Base-by-base conservation (phyloP, 2,113 vertebrate species). In the Capreolus pygargus region DNA sequence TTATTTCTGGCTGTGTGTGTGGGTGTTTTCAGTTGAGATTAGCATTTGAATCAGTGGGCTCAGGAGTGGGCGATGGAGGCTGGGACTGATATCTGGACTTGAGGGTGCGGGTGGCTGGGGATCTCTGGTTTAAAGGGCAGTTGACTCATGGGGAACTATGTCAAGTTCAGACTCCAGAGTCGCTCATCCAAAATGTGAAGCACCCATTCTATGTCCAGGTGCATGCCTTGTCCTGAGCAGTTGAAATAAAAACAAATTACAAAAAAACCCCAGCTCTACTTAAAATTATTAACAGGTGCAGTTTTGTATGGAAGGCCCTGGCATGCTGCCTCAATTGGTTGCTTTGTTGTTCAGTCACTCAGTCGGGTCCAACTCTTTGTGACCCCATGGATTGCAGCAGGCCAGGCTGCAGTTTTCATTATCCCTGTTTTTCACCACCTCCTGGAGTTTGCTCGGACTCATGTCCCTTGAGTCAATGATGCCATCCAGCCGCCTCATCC, bases 301-400 rank as follows among this genome's bases (percentile, higher is more conserved):
- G 1, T 36, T 54, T 64, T 89, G 74, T 36, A 2, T 7, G 50
- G 27, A 67, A 28, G 36, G 30, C 76, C 55, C 57, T 93, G 57
- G 45, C 36, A 8, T 2, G 30, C 70, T 39, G 50, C 43, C 54
- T 52, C 28, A 50, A 0, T 23, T 89, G 25, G 54, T 47, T 19
- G 6, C 43, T 91, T 13, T 74, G 64, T 10, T 11, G 64, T 11
- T 36, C 64, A 21, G 9, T 11, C 17, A 2, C n/a, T 67, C n/a
- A 70, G 64, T 2, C n/a, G n/a, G 36, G n/a, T 36, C 17, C 0
- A 2, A 2, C 64, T 70, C 17, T 36, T 19, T 36, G 17, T 0
- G n/a, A 36, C 33, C 64, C 64, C 64, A 0, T 36, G 64, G 64
- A 36, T 0, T 11, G 67, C 19, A 74, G n/a, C 19, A 6, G 10